Evolutionary conservation across 2,113 vertebrate genomes (phyloP).

Genomic region (Todiramphus chloris): DNA sequence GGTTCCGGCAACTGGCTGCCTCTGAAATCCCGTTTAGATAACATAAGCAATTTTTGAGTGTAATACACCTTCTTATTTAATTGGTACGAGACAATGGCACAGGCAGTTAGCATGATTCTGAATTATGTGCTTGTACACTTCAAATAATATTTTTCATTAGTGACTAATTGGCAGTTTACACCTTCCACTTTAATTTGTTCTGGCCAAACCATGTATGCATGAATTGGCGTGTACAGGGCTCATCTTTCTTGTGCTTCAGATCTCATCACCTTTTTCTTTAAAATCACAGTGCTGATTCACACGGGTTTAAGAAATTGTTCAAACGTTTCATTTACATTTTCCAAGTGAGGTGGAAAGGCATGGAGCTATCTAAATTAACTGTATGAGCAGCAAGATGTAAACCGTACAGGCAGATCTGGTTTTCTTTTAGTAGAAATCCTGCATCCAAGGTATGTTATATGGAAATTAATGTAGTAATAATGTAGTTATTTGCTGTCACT

Average conservation of each 20-base stretch:
- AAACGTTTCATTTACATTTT: background rate
- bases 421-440: background rate
- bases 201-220: fast-evolving
- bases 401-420: background rate
- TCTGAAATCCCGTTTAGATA: fast-evolving
- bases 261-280: fast-evolving
- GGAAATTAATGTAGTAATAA: background rate
- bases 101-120: fast-evolving
- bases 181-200: too few species aligned
- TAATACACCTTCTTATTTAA: fast-evolving
- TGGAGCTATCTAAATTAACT: background rate
- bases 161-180: background rate
- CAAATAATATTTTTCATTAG: background rate
- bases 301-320: background rate
- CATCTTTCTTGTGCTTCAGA: fast-evolving
- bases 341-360: background rate
- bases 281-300: too few species aligned
- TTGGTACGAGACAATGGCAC: fast-evolving
- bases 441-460: fast-evolving
- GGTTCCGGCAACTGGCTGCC: background rate
- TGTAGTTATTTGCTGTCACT: background rate
- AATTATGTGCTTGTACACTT: fast-evolving
- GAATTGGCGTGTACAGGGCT: fast-evolving
- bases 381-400: background rate
- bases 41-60: fast-evolving